These are phyloP conservation scores for Nothura maculosa DNA, from an alignment of 2,797 vertebrate species.

Conservation along the genomic window DNA sequence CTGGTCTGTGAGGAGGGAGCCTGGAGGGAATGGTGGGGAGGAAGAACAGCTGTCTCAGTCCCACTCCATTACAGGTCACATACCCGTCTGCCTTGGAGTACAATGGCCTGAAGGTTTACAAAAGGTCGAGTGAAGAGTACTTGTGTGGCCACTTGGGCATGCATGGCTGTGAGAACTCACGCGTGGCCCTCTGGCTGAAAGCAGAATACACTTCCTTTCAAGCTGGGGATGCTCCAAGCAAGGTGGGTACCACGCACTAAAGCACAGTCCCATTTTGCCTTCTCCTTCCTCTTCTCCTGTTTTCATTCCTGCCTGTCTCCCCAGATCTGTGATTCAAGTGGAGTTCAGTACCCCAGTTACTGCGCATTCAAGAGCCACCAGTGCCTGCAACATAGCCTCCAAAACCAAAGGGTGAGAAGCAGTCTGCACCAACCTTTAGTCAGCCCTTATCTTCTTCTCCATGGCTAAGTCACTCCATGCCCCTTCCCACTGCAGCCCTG, in stretches of 20 bases:
- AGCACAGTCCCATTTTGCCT: not conserved
- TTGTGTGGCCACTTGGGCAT: constrained; percentile 78
- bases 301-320: not conserved
- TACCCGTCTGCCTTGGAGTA: not conserved
- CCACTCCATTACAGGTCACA: constrained; percentile 25
- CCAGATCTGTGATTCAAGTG: constrained; percentile 77
- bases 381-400: constrained; percentile 65
- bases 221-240: not conserved
- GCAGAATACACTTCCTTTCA: constrained; percentile 69
- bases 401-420: constrained; percentile 70
- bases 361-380: constrained; percentile 82
- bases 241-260: constrained; percentile 53
- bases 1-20: not conserved
- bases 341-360: constrained; percentile 76
- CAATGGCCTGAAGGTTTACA: not conserved
- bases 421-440: not conserved
- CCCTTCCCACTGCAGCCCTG: not conserved
- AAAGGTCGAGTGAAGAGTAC: constrained; percentile 61
- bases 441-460: not conserved
- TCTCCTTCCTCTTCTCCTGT: not conserved
- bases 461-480: not conserved
- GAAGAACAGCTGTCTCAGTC: not conserved
- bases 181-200: constrained; percentile 75
- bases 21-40: not conserved
- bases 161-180: constrained; percentile 71